Base-by-base conservation (phyloP, 2,888 invertebrate species). In the Caenorhabditis sp. region DNA sequence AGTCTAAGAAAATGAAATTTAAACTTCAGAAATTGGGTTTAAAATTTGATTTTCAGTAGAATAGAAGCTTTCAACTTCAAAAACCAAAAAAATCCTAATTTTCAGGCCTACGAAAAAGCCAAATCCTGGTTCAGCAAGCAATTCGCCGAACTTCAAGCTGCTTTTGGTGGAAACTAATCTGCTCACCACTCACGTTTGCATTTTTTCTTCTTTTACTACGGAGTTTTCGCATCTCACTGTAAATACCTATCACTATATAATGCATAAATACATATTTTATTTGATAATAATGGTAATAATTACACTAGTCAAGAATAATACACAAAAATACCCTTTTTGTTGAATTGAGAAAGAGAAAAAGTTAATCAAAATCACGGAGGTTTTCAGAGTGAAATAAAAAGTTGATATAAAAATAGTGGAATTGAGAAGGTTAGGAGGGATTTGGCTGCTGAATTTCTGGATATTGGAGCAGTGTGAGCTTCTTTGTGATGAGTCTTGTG, bases 41-140 rank as follows among this genome's bases (percentile, higher is more conserved):
- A n/a, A n/a, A n/a, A n/a, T n/a, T n/a, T n/a, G n/a, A n/a, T n/a
- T n/a, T n/a, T n/a, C n/a, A n/a, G n/a, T n/a, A n/a, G n/a, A n/a
- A n/a, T n/a, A n/a, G n/a, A n/a, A n/a, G n/a, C n/a, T n/a, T n/a
- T n/a, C n/a, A 56, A 56, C 14, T n/a, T 14, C 43, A 43, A 43
- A 43, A 43, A 43, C 14, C 7, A 43, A 57, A 57, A 57, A 57
- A 57, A 31, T 57, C 4, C 20, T 3, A 4, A 8, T 43, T 49
- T 61, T 61, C 61, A 61, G 61, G 21, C 52, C 27, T 52, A 52
- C 10, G 62, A 70, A 27, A 63, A 62, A 14, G 63, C 63, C 1
- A 67, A 70, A 38, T 52, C 23, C 56, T 75, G 75, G 75, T 75
- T 75, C 65, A 59, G 62, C 52, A 58, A 54, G 20, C 75, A 75